Base-by-base conservation (phyloP, 2,888 invertebrate genomes). In the Fragum sueziense region DNA sequence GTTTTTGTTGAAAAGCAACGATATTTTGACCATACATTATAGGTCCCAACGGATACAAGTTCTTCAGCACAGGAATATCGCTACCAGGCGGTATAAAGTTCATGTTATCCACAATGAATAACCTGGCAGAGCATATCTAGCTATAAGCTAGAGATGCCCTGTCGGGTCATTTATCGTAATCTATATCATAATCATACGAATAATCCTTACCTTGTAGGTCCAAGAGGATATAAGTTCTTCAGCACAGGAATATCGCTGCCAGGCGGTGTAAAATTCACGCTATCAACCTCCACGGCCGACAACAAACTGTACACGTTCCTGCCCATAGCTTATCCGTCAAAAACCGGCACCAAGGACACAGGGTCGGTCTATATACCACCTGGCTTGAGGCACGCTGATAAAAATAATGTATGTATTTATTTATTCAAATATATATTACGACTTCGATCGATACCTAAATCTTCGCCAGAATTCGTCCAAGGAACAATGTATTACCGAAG, bases 371-470 rank as follows among this genome's bases (percentile, higher is more conserved):
- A 33, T 25, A 31, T 47, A 14, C 59, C 67, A 2, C 57, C 57
- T 7, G 79, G 74, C 11, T 11, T 37, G 9, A 27, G 74, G n/a
- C 54, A 31, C 20, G 31, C 74, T 14, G 34, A 52, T 20, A 74
- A 34, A 27, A 68, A 29, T 14, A n/a, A 74, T 67, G 74, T 74
- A 69, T n/a, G 47, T 72, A 14, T 52, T 14, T 37, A 37, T 9
- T 9, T 37, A 37, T 37, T 37, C 14, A n/a, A n/a, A n/a, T n/a
- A n/a, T n/a, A n/a, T n/a, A n/a, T n/a, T n/a, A n/a, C n/a, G n/a
- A n/a, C n/a, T n/a, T n/a, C n/a, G n/a, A n/a, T n/a, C n/a, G n/a
- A n/a, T n/a, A n/a, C n/a, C n/a, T n/a, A n/a, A n/a, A n/a, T n/a
- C n/a, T n/a, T n/a, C n/a, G n/a, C n/a, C n/a, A n/a, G n/a, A n/a